These are phyloP conservation scores for Neomorphus geoffroyi DNA, from an alignment of 2,797 vertebrate species.

Conservation along the genomic window DNA sequence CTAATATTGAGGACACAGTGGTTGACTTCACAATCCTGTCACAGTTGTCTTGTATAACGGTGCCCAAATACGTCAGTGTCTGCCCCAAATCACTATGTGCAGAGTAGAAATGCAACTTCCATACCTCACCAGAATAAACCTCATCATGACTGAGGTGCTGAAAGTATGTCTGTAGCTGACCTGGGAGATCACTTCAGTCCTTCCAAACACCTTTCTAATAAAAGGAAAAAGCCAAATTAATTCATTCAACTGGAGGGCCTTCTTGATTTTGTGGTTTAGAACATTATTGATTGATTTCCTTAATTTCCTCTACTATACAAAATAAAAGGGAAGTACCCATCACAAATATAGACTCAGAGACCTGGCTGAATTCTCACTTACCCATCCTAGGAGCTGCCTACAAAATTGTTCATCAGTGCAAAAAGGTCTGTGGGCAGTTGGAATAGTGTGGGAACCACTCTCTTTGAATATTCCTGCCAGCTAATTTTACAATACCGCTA, in stretches of 20 bases:
- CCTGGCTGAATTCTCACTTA: background rate
- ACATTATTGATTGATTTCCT: too few relatives aligned
- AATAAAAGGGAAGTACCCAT: background rate
- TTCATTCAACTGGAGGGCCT: background rate
- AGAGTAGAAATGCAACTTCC: background rate
- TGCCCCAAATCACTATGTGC: background rate
- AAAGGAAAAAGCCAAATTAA: background rate
- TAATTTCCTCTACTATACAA: background rate
- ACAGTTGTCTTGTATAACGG: background rate
- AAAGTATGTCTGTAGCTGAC: background rate
- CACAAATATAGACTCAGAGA: background rate
- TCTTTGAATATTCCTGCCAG: background rate
- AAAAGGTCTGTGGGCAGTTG: background rate
- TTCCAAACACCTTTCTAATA: background rate
- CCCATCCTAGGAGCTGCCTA: background rate
- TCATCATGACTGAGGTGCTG: fast-evolving
- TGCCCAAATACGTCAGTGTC: background rate
- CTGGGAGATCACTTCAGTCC: background rate
- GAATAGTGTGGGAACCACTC: too few relatives aligned
- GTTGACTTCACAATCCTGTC: background rate
- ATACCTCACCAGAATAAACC: background rate
- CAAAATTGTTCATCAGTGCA: background rate
- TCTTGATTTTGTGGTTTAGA: too few relatives aligned
- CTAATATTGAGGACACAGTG: background rate
- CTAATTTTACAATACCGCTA: background rate